phyloP scores from a whole-genome alignment of 2,113 vertebrate species.

The Loxodonta africana region DNA sequence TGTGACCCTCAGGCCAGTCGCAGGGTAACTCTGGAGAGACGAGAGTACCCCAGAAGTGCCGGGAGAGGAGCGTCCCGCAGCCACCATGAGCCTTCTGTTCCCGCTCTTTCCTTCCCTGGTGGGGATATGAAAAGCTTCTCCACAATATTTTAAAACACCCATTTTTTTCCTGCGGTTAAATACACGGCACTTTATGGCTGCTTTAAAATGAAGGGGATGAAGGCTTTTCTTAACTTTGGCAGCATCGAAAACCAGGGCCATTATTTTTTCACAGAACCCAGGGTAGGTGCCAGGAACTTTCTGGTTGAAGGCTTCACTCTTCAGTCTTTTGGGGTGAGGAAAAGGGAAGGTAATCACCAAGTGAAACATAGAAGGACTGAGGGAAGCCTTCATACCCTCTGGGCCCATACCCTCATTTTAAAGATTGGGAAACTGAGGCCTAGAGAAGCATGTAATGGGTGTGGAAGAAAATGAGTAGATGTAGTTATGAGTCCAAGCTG shows the following conservation, averaged over 20 bases:
- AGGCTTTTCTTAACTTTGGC: slow-evolving; percentile 87
- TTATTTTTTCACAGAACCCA: slow-evolving; percentile 88
- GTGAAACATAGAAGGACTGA: neutral
- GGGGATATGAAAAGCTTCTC: slow-evolving; percentile 78
- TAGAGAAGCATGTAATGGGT: neutral
- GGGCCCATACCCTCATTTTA: neutral
- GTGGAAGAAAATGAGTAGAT: neutral
- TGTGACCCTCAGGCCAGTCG: slow-evolving; percentile 66
- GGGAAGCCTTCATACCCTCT: neutral
- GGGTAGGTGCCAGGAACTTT: slow-evolving; percentile 87
- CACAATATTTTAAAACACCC: slow-evolving; percentile 83
- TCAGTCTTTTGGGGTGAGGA: slow-evolving; percentile 86
- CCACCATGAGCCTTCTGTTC: neutral
- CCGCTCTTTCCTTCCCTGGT: slow-evolving; percentile 57
- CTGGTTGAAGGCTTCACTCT: slow-evolving; percentile 85
- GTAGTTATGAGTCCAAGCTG: neutral
- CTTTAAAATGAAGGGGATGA: slow-evolving; percentile 89
- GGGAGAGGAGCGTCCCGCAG: neutral
- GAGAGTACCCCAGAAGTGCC: neutral
- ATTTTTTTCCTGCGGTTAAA: slow-evolving; percentile 82
- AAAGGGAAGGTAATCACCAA: slow-evolving; percentile 80
- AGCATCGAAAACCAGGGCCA: slow-evolving; percentile 87
- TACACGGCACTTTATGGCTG: slow-evolving; percentile 86
- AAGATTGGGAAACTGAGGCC: slow-evolving; percentile 70
- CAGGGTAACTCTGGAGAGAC: slow-evolving; percentile 42